Evolutionary conservation across 2,113 vertebrate genomes (phyloP), one percentile per base, ranked within the genome.

Genomic region (Malurus melanocephalus): DNA sequence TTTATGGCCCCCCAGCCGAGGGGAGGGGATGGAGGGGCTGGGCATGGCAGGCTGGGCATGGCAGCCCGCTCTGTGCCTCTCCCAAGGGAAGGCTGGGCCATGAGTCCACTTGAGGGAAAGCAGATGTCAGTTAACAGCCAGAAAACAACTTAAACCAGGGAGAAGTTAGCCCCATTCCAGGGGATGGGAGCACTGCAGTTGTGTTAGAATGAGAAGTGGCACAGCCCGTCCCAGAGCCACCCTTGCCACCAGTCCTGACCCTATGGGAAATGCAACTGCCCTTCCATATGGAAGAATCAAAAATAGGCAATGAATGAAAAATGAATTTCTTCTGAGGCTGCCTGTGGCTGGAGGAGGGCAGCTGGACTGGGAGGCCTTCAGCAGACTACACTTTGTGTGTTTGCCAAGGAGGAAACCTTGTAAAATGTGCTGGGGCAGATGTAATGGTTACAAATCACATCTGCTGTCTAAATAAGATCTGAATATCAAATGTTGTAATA

Each of bases 101-200:
- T 40, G 60, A 79, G 45, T n/a, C 35, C 20, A 2, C 38, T 2
- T 1, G 13, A 56, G n/a, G 49, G 75, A 82, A 80, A 94, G 80
- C n/a, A 65, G 80, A 75, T 23, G 16, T 46, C 80, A 80, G 79
- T 65, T 56, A 89, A 51, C 71, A 94, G 16, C 28, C 72, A 69
- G 82, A 73, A 60, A 77, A 42, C 68, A 61, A 38, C 38, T 38
- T 38, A 38, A 38, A 38, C 38, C 38, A 64, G 30, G 30, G 17
- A 80, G 55, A 57, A 73, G 11, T 1, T 8, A 38, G 11, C 22
- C 16, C 3, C 15, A 6, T 48, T 52, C 33, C 20, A 59, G 56
- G 27, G n/a, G 4, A 33, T 45, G 48, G 48, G 24, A 30, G 3
- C 2, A 2, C 7, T 24, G 35, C n/a, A 14, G 6, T 19, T 48